These are phyloP conservation scores for Andrena minutula DNA, from an alignment of 2,888 invertebrate species.

Conservation along the genomic window DNA sequence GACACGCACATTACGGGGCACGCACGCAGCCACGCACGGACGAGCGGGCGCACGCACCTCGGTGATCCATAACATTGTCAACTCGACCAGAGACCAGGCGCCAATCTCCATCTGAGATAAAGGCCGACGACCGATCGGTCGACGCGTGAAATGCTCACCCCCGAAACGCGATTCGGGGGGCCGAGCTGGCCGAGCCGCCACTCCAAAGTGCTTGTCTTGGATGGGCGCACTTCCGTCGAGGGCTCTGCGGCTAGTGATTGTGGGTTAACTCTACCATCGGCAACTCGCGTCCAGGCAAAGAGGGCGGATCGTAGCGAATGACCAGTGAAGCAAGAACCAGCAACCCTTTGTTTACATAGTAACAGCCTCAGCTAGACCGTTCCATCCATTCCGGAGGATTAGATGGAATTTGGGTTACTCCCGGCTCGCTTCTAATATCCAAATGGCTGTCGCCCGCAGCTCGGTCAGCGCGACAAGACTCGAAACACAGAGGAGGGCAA, in stretches of 20 bases:
- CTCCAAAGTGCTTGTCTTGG: background rate
- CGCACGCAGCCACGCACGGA: conserved; percentile 52
- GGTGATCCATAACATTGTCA: conserved; percentile 83
- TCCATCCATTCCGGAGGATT: background rate
- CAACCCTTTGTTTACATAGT: conserved; percentile 3
- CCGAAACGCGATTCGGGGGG: background rate
- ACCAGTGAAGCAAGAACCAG: background rate
- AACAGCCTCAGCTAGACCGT: background rate
- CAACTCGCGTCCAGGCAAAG: background rate
- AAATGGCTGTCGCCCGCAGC: conserved; percentile 24
- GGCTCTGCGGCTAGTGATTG: background rate
- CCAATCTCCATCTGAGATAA: conserved; percentile 75
- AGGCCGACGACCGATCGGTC: conserved; percentile 39
- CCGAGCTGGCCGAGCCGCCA: background rate
- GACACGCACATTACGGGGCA: conserved; percentile 16
- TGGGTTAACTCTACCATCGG: background rate
- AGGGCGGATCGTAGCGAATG: background rate
- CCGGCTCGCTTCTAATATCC: conserved; percentile 40
- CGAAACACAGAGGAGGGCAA: conserved; percentile 15
- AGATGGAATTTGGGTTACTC: background rate
- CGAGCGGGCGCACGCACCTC: conserved; percentile 66
- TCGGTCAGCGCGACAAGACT: conserved; percentile 4
- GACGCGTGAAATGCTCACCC: conserved; percentile 30
- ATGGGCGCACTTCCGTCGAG: background rate
- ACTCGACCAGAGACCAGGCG: conserved; percentile 68